Evolutionary conservation across 2,888 invertebrate species (phyloP).

Genomic region (Catocala fraxini): DNA sequence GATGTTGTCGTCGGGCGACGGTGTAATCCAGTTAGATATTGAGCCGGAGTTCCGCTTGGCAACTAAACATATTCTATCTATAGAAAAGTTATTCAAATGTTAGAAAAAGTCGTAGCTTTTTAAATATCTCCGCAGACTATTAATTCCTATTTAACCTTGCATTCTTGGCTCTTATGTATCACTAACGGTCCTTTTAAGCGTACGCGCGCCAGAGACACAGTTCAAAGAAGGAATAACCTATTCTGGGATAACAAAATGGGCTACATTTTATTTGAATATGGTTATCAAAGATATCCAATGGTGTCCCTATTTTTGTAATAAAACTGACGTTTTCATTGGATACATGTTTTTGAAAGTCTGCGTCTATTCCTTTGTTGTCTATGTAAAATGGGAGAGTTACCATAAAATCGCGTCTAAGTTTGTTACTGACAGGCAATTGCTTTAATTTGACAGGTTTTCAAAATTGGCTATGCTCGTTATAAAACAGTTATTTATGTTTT

Average conservation of each 20-base stretch:
- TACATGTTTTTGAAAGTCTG: no score
- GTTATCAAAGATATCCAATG: not conserved
- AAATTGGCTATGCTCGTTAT: no score
- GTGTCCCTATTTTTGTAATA: not conserved
- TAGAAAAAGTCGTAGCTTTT: not conserved
- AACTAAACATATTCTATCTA: conserved; percentile 19
- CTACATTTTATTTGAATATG: conserved; percentile 3
- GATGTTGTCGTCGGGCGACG: conserved; percentile 28
- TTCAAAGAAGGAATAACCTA: conserved; percentile 8
- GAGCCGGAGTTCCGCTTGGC: conserved; percentile 32
- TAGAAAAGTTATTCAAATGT: conserved; percentile 7
- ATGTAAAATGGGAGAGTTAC: no score
- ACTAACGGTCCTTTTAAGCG: not conserved
- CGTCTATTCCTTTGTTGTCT: no score
- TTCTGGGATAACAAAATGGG: conserved; percentile 4
- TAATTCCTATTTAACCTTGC: conserved; percentile 11
- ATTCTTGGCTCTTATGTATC: conserved; percentile 13
- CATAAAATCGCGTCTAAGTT: no score
- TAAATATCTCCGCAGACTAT: conserved; percentile 1
- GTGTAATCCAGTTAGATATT: conserved; percentile 21
- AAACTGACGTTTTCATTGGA: no score
- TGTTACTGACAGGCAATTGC: no score
- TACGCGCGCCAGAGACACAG: not conserved
- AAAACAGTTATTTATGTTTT: no score
- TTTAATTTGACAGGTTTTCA: no score